Evolutionary conservation across 2,797 vertebrate genomes (phyloP).

Genomic region (Neosilurus mollespiculum): DNA sequence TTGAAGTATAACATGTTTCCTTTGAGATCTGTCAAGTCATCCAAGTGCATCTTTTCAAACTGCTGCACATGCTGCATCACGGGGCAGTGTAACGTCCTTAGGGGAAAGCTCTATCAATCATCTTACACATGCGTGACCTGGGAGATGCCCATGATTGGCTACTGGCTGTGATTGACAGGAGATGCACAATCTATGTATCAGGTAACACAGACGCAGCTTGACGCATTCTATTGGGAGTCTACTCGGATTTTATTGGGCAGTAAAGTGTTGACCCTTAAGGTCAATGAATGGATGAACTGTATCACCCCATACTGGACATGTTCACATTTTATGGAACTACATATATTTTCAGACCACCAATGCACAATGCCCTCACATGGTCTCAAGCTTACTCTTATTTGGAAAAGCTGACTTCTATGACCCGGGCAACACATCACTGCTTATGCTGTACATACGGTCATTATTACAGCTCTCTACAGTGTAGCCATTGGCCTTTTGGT

Average conservation of each 20-base stretch:
- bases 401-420: background rate
- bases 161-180: background rate
- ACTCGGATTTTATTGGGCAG: background rate
- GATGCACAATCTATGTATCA: background rate
- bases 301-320: background rate
- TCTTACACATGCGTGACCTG: background rate
- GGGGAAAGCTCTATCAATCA: background rate
- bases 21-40: background rate
- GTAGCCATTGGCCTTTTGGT: background rate
- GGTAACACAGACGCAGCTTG: background rate
- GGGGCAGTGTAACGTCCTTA: background rate
- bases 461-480: background rate
- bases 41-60: background rate
- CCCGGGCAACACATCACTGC: background rate
- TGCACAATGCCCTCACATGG: background rate
- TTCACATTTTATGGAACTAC: background rate
- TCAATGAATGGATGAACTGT: background rate
- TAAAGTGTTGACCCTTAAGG: background rate
- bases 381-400: background rate
- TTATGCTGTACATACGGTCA: background rate
- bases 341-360: background rate
- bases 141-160: background rate
- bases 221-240: background rate
- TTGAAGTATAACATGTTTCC: background rate
- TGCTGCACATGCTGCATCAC: background rate